Percentiles rank a stretch among this genome's conserved stretches.
Conservation (phyloP, 2,888 invertebrate genomes). For the Allygus modestus region DNA sequence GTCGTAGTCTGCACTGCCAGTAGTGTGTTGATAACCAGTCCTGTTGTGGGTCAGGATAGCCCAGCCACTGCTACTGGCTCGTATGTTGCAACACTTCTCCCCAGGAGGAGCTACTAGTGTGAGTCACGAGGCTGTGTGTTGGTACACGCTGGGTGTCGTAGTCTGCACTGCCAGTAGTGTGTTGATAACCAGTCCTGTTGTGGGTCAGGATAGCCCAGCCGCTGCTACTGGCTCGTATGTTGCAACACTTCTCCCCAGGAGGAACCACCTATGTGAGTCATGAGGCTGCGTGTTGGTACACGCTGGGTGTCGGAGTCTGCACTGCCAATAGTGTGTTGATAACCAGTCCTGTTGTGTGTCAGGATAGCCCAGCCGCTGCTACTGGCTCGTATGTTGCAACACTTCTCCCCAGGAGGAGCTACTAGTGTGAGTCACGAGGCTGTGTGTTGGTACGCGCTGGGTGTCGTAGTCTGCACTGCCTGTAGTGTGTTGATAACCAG, state of each 20-base stretch:
- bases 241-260: conserved; percentile 73
- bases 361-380: conserved; percentile 73
- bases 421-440: conserved; percentile 74
- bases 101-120: conserved; percentile 64
- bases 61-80: conserved; percentile 74
- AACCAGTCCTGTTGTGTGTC: conserved; percentile 8
- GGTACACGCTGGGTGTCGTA: conserved; percentile 87
- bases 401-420: conserved; percentile 72
- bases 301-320: too few relatives aligned
- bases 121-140: conserved; percentile 80
- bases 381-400: conserved; percentile 74
- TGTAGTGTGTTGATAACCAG: conserved; percentile 75
- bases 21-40: too few relatives aligned
- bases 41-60: too few relatives aligned
- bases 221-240: conserved; percentile 73
- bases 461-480: too few relatives aligned
- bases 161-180: too few relatives aligned
- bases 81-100: conserved; percentile 74
- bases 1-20: too few relatives aligned
- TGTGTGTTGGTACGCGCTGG: conserved; percentile 87
- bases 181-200: conserved; percentile 49
- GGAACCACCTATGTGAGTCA: conserved; percentile 54
- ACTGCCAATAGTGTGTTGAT: too few relatives aligned
- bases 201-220: conserved; percentile 73
- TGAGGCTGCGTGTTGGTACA: too few relatives aligned